Conservation (phyloP, 1,140 invertebrate species). For the Zaprionus davidi region DNA sequence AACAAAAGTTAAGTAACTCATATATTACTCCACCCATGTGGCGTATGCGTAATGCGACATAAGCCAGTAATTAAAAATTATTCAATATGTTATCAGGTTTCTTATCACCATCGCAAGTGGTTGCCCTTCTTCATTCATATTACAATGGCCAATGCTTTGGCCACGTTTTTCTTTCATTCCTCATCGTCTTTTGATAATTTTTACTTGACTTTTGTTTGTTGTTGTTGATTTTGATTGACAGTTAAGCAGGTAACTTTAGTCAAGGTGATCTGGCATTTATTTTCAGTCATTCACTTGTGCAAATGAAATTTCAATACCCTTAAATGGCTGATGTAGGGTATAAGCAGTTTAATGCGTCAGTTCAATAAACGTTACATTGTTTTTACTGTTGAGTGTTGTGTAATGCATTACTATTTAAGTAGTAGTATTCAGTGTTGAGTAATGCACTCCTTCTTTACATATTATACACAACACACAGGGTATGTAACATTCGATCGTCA, state of each 20-base stretch:
- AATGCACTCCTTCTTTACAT: too few species aligned
- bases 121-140: constrained; percentile 34
- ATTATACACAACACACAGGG: background rate
- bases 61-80: constrained; percentile 15
- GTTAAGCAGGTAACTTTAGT: constrained; percentile 42
- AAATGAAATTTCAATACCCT: constrained; percentile 30
- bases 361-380: constrained; percentile 5
- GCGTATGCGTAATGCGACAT: constrained; percentile 52
- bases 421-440: too few species aligned
- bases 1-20: background rate
- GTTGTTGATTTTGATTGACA: constrained; percentile 63
- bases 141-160: constrained; percentile 58
- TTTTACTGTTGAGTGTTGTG: background rate
- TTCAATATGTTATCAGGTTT: constrained; percentile 2
- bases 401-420: background rate
- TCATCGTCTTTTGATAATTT: constrained; percentile 60
- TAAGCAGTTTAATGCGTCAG: constrained; percentile 6
- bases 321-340: background rate
- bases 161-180: constrained; percentile 44
- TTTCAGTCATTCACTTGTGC: constrained; percentile 44
- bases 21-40: constrained; percentile 56
- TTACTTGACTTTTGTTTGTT: constrained; percentile 40
- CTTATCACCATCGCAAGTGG: constrained; percentile 40
- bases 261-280: constrained; percentile 63
- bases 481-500: background rate